phyloP scores from a whole-genome alignment of 2,888 invertebrate species.

The Plutella xylostella region DNA sequence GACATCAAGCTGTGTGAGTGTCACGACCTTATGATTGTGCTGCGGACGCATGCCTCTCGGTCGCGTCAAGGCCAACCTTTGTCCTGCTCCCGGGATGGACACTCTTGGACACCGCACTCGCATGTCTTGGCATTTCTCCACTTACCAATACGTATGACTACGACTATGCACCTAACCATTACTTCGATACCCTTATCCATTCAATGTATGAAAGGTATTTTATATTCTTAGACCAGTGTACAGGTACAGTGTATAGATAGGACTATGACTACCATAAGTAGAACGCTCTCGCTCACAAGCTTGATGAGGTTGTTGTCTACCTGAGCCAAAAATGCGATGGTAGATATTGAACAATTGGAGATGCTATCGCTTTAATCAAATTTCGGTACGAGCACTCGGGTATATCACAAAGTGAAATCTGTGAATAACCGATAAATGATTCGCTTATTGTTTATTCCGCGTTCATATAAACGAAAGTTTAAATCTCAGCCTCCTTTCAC shows the following conservation, averaged over 20 bases:
- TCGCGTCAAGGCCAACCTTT: slow-evolving; percentile 2
- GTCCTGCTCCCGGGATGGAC: neutral
- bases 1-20: slow-evolving; percentile 7
- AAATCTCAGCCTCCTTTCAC: slow-evolving; percentile 59
- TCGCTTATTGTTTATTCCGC: slow-evolving; percentile 61
- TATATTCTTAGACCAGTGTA: too few relatives aligned
- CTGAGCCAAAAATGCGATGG: too few relatives aligned
- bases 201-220: too few relatives aligned
- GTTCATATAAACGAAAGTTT: slow-evolving; percentile 58
- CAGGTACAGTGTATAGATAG: too few relatives aligned
- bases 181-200: too few relatives aligned
- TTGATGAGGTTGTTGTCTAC: too few relatives aligned
- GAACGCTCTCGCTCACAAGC: too few relatives aligned
- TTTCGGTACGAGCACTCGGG: too few relatives aligned
- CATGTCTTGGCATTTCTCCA: neutral
- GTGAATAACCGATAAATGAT: slow-evolving; percentile 50
- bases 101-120: neutral
- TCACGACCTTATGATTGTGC: slow-evolving; percentile 9
- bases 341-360: too few relatives aligned
- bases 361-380: slow-evolving; percentile 2
- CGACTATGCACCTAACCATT: too few relatives aligned
- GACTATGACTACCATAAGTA: too few relatives aligned
- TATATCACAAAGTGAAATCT: slow-evolving; percentile 34
- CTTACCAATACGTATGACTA: too few relatives aligned
- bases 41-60: slow-evolving; percentile 2